A percentile compares a stretch with the other conserved stretches of the same genome.
Evolutionary conservation across 2,888 invertebrate genomes (phyloP).

Genomic region (Tridacna crocea): DNA sequence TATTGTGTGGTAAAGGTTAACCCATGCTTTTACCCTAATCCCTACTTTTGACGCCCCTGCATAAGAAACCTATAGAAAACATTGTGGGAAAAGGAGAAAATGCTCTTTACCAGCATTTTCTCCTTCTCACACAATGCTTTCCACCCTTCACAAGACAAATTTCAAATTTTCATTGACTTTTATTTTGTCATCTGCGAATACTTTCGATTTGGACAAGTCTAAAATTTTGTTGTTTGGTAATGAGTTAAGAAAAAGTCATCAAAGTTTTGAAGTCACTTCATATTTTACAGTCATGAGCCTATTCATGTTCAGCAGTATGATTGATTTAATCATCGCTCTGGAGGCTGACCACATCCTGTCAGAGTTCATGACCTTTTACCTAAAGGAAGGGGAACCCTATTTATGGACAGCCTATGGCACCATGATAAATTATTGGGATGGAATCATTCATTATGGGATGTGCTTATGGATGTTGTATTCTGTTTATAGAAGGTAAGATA

Average conservation of each 20-base stretch:
- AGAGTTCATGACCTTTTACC: conserved; percentile 81
- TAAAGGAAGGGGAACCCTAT: conserved; percentile 82
- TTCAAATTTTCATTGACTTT: too few species aligned
- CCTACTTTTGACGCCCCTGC: too few species aligned
- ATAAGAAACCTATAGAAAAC: too few species aligned
- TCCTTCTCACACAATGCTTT: too few species aligned
- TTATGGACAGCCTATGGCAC: conserved; percentile 82
- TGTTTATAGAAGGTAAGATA: conserved; percentile 9
- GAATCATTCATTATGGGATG: conserved; percentile 79
- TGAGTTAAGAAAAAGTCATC: neutral
- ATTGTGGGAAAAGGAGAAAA: too few species aligned
- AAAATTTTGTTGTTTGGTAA: neutral
- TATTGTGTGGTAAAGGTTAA: too few species aligned
- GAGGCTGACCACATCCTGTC: conserved; percentile 80
- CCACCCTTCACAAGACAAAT: too few species aligned
- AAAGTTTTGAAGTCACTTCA: neutral
- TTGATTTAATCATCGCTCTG: conserved; percentile 80
- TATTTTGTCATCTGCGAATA: too few species aligned
- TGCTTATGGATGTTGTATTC: conserved; percentile 58
- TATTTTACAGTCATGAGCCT: conserved; percentile 76
- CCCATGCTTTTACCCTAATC: too few species aligned
- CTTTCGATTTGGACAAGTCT: too few species aligned
- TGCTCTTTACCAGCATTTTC: neutral
- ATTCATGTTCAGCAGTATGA: conserved; percentile 80
- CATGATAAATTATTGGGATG: conserved; percentile 83